phyloP scores from a whole-genome alignment of 2,797 vertebrate species.

The Mallotus villosus region DNA sequence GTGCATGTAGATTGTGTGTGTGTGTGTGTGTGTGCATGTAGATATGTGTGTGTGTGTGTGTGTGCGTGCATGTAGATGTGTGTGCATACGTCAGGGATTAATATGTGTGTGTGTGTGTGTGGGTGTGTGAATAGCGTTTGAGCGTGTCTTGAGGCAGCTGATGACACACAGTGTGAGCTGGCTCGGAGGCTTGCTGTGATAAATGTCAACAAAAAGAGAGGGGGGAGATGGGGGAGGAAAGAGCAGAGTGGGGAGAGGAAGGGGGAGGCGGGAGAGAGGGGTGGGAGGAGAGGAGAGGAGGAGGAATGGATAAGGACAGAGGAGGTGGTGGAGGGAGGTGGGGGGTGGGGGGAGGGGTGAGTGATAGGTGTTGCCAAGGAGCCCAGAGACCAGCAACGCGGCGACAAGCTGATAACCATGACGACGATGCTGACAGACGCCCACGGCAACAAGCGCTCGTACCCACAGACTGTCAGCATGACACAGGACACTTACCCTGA shows the following conservation, averaged over 20 bases:
- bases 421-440: conserved; percentile 48
- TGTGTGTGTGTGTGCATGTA: too few species aligned
- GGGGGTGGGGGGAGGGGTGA: background rate
- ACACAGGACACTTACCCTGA: conserved; percentile 31
- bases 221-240: too few species aligned
- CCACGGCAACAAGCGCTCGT: conserved; percentile 30
- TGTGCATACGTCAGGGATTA: background rate
- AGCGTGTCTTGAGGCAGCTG: conserved; percentile 41
- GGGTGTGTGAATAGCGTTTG: conserved; percentile 6
- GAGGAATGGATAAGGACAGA: too few species aligned
- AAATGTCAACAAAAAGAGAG: conserved; percentile 51
- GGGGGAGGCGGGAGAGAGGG: too few species aligned
- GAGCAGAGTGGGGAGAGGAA: too few species aligned
- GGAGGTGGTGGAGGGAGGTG: too few species aligned
- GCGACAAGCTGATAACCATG: conserved; percentile 52
- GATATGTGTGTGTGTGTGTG: too few species aligned
- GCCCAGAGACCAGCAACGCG: conserved; percentile 32
- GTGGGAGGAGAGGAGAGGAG: too few species aligned
- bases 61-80: too few species aligned
- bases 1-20: too few species aligned
- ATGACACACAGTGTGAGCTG: conserved; percentile 47
- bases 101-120: background rate
- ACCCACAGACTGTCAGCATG: conserved; percentile 28
- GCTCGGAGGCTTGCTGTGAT: conserved; percentile 35
- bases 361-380: conserved; percentile 36